Percentiles rank a stretch among this genome's conserved stretches.
Conservation (phyloP, 2,888 invertebrate species). For the Trichacis sp. region DNA sequence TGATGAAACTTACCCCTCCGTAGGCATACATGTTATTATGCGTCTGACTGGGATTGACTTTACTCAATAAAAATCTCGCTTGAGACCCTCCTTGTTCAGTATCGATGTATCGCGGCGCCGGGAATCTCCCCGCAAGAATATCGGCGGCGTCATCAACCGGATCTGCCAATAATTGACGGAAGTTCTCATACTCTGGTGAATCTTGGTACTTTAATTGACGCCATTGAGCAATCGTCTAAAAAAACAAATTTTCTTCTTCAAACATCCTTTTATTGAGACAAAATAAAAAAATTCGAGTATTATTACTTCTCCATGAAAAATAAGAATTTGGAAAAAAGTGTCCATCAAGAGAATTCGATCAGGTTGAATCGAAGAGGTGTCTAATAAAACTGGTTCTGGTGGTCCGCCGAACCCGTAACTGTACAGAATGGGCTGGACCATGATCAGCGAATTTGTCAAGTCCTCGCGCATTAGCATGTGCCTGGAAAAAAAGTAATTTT, state of each 20-base stretch:
- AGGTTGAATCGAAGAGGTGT: conserved; percentile 96
- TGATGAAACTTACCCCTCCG: conserved; percentile 84
- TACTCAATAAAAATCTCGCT: conserved; percentile 96
- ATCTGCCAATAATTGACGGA: conserved; percentile 94
- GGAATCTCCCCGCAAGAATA: conserved; percentile 95
- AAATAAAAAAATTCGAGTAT: too few relatives aligned
- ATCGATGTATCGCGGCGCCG: conserved; percentile 98
- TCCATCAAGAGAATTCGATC: conserved; percentile 99
- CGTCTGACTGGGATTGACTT: conserved; percentile 99
- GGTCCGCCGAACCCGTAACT: conserved; percentile 98
- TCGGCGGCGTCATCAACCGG: conserved; percentile 98
- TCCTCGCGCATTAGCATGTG: conserved; percentile 98
- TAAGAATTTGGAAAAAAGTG: conserved; percentile 99
- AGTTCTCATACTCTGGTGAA: conserved; percentile 97
- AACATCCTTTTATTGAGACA: too few relatives aligned
- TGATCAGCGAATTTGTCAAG: conserved; percentile 95
- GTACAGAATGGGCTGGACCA: conserved; percentile 99
- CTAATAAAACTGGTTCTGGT: conserved; percentile 96
- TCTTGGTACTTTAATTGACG: conserved; percentile 95
- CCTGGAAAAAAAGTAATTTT: conserved; percentile 73
- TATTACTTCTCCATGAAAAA: conserved; percentile 96
- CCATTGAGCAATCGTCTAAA: conserved; percentile 95
- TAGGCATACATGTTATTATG: conserved; percentile 99
- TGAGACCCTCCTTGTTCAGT: conserved; percentile 99
- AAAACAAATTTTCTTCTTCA: too few relatives aligned